These are phyloP conservation scores for Cervus canadensis DNA, from an alignment of 2,113 vertebrate genomes.

Conservation along the genomic window DNA sequence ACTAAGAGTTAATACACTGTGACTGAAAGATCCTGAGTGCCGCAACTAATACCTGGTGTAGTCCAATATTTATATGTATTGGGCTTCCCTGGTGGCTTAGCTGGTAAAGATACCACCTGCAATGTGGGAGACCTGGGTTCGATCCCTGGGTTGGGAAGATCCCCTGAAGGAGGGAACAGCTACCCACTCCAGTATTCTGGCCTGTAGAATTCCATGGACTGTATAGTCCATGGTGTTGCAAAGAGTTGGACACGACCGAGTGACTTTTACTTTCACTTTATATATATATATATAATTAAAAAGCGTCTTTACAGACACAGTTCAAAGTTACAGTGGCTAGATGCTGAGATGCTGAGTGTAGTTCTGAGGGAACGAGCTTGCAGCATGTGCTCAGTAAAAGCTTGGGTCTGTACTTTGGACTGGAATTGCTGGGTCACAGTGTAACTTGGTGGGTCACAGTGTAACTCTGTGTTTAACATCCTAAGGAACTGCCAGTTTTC, in stretches of 20 bases:
- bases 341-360: background rate
- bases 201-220: background rate
- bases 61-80: background rate
- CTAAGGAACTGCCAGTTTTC: background rate
- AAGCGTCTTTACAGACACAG: background rate
- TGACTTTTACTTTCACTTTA: background rate
- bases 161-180: background rate
- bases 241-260: background rate
- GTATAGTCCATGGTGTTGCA: background rate
- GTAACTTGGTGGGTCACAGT: background rate
- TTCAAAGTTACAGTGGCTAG: background rate
- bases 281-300: background rate
- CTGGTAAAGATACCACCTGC: background rate
- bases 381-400: background rate
- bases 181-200: background rate
- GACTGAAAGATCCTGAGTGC: background rate
- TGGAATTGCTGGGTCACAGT: background rate
- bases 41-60: background rate
- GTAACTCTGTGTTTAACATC: background rate
- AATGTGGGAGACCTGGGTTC: background rate
- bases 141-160: background rate
- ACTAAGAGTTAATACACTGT: background rate
- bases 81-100: background rate
- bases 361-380: background rate
- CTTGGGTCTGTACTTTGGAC: background rate